Evolutionary conservation across 2,888 invertebrate species (phyloP).

Genomic region (Hemaris fuciformis): DNA sequence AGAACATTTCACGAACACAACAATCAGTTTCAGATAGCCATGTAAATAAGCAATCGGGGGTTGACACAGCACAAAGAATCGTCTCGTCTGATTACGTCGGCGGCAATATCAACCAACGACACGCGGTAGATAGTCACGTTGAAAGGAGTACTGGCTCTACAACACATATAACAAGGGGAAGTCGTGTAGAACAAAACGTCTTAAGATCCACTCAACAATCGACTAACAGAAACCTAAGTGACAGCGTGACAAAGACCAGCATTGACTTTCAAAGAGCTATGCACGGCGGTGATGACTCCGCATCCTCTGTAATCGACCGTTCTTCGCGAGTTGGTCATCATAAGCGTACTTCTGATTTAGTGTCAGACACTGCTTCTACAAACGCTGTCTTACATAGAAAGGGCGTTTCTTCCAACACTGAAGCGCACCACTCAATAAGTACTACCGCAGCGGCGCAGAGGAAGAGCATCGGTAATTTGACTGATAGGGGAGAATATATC

Average conservation of each 20-base stretch:
- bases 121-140: conserved; percentile 29
- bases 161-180: conserved; percentile 40
- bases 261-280: conserved; percentile 79
- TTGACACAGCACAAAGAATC: conserved; percentile 47
- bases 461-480: conserved; percentile 89
- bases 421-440: conserved; percentile 87
- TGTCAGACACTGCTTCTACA: conserved; percentile 86
- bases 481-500: conserved; percentile 86
- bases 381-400: conserved; percentile 91
- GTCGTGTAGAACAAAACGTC: conserved; percentile 44
- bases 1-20: conserved; percentile 42
- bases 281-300: conserved; percentile 55
- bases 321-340: conserved; percentile 78
- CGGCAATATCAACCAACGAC: conserved; percentile 31
- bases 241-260: conserved; percentile 75
- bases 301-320: conserved; percentile 42
- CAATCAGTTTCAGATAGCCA: conserved; percentile 31
- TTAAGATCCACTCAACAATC: conserved; percentile 57
- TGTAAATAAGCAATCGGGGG: conserved; percentile 32
- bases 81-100: conserved; percentile 44
- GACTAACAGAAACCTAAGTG: conserved; percentile 65
- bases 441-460: conserved; percentile 89
- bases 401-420: conserved; percentile 84
- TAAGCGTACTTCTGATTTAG: conserved; percentile 88
- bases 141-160: conserved; percentile 36